phyloP scores from a whole-genome alignment of 2,113 vertebrate genomes.

The Mystacornis crossleyi region DNA sequence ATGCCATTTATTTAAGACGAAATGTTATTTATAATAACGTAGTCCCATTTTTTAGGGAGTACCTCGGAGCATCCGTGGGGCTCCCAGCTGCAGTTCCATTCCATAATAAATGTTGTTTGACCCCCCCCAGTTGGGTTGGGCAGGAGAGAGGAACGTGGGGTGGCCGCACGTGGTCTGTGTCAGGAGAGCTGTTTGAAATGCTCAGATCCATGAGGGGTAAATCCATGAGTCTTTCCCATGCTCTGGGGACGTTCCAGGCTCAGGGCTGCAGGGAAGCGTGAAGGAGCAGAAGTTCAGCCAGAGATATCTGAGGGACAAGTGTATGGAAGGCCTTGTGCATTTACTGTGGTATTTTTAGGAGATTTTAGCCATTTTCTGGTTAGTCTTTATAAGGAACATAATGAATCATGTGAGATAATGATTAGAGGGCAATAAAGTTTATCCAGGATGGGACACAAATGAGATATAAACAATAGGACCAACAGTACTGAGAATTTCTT shows the following conservation, averaged over 20 bases:
- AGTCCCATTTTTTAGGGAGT: background rate
- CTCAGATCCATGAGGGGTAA: background rate
- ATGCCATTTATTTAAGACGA: rapidly evolving
- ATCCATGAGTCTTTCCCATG: background rate
- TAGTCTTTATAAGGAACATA: background rate
- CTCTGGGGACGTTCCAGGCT: background rate
- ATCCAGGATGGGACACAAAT: background rate
- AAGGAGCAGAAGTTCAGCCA: background rate
- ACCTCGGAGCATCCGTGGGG: background rate
- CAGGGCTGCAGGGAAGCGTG: background rate
- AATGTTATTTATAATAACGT: background rate
- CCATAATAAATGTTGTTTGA: background rate
- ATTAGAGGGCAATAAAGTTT: background rate
- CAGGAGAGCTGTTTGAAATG: background rate
- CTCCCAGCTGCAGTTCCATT: background rate
- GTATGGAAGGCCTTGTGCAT: background rate
- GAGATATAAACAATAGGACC: background rate
- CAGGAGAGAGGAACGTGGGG: background rate
- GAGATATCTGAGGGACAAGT: background rate
- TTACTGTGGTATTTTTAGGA: background rate
- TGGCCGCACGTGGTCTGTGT: background rate
- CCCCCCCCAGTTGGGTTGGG: background rate
- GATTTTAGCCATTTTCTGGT: background rate
- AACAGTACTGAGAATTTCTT: background rate
- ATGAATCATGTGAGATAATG: background rate